Percentiles rank a stretch among this genome's conserved stretches.
phyloP scores from a whole-genome alignment of 2,113 vertebrate genomes.

The Neolamprologus brichardi region DNA sequence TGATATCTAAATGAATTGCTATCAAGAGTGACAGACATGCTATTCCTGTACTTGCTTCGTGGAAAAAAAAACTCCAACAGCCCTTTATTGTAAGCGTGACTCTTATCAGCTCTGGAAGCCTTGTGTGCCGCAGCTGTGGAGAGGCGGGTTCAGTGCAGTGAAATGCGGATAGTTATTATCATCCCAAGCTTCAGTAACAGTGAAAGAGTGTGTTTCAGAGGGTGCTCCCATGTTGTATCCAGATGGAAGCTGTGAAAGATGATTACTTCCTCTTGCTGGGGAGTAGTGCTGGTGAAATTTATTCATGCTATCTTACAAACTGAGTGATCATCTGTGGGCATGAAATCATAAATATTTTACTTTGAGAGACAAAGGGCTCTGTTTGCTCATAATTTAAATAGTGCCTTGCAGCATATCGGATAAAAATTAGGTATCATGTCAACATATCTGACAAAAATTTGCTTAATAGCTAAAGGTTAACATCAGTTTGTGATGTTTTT shows the following conservation, averaged over 20 bases:
- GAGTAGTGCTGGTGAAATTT: conserved; percentile 11
- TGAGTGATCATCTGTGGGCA: neutral
- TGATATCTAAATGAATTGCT: neutral
- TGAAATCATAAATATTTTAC: neutral
- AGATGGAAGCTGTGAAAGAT: conserved; percentile 54
- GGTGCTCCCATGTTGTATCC: conserved; percentile 41
- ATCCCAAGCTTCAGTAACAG: conserved; percentile 24
- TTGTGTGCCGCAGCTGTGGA: conserved; percentile 45
- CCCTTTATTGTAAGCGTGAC: conserved; percentile 18
- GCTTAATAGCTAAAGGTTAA: neutral
- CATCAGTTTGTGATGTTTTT: neutral
- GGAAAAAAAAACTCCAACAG: conserved; percentile 1
- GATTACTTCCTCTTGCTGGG: conserved; percentile 39
- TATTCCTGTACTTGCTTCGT: neutral
- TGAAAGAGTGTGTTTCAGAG: conserved; percentile 22
- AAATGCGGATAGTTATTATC: conserved; percentile 58
- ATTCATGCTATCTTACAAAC: neutral
- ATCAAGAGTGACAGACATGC: neutral
- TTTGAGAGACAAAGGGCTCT: neutral
- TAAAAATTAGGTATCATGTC: neutral
- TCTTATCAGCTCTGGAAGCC: conserved; percentile 12
- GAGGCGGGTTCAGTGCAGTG: conserved; percentile 35
- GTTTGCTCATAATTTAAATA: neutral
- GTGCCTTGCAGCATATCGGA: neutral
- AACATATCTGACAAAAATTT: neutral